Evolutionary conservation across 1,140 invertebrate species (phyloP).

Genomic region (Anthonomus grandis): DNA sequence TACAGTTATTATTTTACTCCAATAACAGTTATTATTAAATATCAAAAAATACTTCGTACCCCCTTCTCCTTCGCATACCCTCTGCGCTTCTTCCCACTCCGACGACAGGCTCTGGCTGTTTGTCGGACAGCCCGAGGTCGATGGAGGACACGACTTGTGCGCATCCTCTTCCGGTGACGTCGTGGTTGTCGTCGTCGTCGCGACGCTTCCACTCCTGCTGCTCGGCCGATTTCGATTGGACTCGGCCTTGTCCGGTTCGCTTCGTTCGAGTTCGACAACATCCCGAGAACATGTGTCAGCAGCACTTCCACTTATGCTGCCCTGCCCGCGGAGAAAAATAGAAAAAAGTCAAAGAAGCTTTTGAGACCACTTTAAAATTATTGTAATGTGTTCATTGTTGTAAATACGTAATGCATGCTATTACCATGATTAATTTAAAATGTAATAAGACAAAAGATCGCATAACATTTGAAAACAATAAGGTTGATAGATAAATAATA

Average conservation of each 20-base stretch:
- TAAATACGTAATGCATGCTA: no score
- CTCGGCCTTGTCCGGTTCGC: conserved; percentile 3
- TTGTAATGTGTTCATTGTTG: no score
- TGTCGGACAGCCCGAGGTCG: conserved; percentile 2
- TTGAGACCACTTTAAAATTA: neutral
- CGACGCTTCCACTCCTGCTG: conserved; percentile 7
- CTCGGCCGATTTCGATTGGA: conserved; percentile 3
- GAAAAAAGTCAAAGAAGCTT: conserved; percentile 18
- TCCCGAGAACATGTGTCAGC: conserved; percentile 60
- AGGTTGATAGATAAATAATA: no score
- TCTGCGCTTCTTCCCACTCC: conserved; percentile 15
- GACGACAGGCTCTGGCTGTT: conserved; percentile 23
- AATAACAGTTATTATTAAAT: no score
- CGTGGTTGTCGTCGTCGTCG: conserved; percentile 5
- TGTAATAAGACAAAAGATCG: no score
- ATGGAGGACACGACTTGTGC: neutral
- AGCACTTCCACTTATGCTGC: conserved; percentile 58
- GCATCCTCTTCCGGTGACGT: conserved; percentile 1
- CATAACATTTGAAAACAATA: no score
- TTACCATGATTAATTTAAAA: no score
- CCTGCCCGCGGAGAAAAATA: conserved; percentile 57
- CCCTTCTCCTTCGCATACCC: conserved; percentile 13
- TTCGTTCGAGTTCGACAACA: conserved; percentile 43
- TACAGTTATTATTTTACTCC: no score
- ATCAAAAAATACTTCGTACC: conserved; percentile 9